These are phyloP conservation scores for Leptura quadrifasciata DNA, from an alignment of 2,888 invertebrate species.

Conservation along the genomic window DNA sequence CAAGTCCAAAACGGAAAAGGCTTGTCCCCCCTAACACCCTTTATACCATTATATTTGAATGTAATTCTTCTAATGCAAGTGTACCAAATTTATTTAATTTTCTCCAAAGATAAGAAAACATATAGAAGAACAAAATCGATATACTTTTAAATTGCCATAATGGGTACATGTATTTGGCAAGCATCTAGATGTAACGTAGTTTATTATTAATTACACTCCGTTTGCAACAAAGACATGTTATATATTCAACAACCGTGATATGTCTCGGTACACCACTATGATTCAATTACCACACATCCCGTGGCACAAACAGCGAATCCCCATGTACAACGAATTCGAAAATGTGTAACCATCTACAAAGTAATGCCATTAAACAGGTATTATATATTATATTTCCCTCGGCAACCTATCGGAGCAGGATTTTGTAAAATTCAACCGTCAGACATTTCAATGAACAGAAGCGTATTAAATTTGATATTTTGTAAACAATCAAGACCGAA, in stretches of 20 bases:
- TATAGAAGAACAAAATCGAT: no score
- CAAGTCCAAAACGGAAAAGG: no score
- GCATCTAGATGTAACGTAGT: neutral
- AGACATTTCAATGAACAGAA: no score
- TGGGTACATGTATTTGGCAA: neutral
- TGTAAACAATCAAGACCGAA: no score
- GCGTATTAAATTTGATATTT: no score
- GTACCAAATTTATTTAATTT: no score
- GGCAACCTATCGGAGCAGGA: neutral
- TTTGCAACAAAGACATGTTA: neutral
- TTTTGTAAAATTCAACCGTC: no score
- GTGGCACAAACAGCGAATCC: constrained; percentile 12
- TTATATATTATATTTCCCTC: constrained; percentile 19
- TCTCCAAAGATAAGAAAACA: no score
- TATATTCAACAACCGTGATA: constrained; percentile 5
- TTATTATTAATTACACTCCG: constrained; percentile 1
- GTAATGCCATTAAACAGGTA: constrained; percentile 26
- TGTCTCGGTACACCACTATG: constrained; percentile 2
- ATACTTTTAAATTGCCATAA: no score
- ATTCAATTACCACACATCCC: constrained; percentile 26
- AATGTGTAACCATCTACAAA: constrained; percentile 24
- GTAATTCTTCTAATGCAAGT: no score
- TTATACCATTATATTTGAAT: no score
- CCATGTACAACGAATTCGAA: constrained; percentile 19
- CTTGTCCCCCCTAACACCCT: no score